These are phyloP conservation scores for Empidonax alnorum DNA, from an alignment of 2,113 vertebrate species.

Conservation along the genomic window DNA sequence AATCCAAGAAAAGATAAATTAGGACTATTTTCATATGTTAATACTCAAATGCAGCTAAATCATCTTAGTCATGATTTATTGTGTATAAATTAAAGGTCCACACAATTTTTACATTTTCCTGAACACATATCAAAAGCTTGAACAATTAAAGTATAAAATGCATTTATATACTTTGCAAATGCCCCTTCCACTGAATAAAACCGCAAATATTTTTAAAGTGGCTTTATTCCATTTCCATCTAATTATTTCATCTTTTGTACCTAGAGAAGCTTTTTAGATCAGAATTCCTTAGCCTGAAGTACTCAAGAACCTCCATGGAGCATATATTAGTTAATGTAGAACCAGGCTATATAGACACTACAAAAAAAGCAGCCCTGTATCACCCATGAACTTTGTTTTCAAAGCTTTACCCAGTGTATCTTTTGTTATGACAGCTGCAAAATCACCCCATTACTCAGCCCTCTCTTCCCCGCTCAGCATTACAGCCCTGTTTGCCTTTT, in stretches of 20 bases:
- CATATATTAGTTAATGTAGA: fast-evolving
- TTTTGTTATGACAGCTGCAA: slow-evolving; percentile 42
- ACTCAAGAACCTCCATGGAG: neutral
- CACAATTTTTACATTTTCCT: neutral
- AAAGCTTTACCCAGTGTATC: neutral
- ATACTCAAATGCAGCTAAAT: neutral
- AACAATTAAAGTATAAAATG: neutral
- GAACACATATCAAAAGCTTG: neutral
- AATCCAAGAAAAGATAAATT: neutral
- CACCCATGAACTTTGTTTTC: neutral
- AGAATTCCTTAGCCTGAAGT: neutral
- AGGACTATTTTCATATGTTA: fast-evolving
- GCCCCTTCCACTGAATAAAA: neutral
- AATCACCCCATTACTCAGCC: slow-evolving; percentile 36
- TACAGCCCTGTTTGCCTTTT: neutral
- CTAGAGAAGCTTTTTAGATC: neutral
- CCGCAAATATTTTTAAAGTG: neutral
- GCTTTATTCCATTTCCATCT: neutral
- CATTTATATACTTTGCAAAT: neutral
- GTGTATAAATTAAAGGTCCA: neutral
- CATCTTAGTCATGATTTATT: neutral
- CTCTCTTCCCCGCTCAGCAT: neutral
- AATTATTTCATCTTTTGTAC: neutral
- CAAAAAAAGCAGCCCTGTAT: neutral
- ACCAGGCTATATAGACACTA: neutral